Percentiles rank a stretch among this genome's conserved stretches.
Conservation (phyloP, 2,797 vertebrate genomes). For the Phrynocephalus forsythii region DNA sequence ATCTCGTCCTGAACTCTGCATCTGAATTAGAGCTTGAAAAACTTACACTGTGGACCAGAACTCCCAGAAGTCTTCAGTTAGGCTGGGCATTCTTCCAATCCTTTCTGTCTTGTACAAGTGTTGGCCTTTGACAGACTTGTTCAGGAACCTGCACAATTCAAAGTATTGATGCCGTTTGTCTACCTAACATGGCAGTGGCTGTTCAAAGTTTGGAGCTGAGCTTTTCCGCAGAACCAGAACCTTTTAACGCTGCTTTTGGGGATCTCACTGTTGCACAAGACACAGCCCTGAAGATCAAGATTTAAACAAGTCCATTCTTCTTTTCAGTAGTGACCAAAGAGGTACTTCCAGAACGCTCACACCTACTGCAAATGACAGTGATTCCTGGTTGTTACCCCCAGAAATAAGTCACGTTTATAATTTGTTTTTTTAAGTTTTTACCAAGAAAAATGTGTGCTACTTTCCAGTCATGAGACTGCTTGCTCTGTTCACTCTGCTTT, state of each 20-base stretch:
- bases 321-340: neutral
- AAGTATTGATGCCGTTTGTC: no score
- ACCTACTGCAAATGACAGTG: no score
- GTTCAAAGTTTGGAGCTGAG: no score
- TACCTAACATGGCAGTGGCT: no score
- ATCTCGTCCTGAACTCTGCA: neutral
- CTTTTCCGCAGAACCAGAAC: no score
- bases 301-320: neutral
- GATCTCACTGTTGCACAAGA: no score
- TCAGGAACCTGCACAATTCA: no score
- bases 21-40: neutral
- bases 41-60: neutral
- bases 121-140: neutral
- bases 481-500: neutral
- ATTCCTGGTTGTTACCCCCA: neutral
- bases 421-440: neutral
- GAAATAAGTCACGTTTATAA: neutral
- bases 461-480: neutral
- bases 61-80: neutral
- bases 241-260: no score
- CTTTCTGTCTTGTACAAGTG: neutral
- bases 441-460: neutral
- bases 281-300: no score
- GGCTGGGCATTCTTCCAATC: neutral
- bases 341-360: neutral